Evolutionary conservation across 2,888 invertebrate genomes (phyloP), one percentile per base, ranked within the genome.

Genomic region (Tuberolachnus salignus): DNA sequence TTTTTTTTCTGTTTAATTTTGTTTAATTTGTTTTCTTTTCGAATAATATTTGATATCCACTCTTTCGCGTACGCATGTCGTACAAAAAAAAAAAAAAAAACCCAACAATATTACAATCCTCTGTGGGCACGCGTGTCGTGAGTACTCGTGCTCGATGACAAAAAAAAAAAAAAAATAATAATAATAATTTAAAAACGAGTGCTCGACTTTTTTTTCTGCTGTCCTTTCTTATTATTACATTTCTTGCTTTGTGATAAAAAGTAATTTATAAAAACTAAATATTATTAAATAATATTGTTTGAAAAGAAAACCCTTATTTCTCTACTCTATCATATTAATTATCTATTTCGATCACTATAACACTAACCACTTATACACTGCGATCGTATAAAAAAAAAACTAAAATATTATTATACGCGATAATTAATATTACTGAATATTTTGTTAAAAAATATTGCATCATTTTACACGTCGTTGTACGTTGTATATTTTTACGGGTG

Each of bases 161-260:
- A 26, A 59, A 59, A 16, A 59, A 59, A 21, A 19, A 21, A 16
- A 59, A 34, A 16, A n/a, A n/a, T n/a, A n/a, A n/a, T n/a, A n/a
- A n/a, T n/a, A n/a, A n/a, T n/a, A n/a, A n/a, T n/a, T n/a, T n/a
- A n/a, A n/a, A n/a, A 59, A 26, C 3, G 26, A 59, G 23, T 59
- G 26, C 23, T 59, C 26, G 59, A 4, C 3, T 16, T 59, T 59
- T 26, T 59, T 59, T 26, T 59, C 19, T 57, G 34, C 19, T 57
- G 34, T 34, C 34, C 34, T 34, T 34, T 34, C 3, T 34, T 34
- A 34, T 34, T 34, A 34, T 34, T 6, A 34, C 6, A 34, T 34
- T 63, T 61, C 2, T 61, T 34, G 8, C 34, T 63, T 63, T 63
- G 61, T 63, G 57, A 57, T 57, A 63, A 63, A 63, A n/a, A 61